Conservation (phyloP, 2,888 invertebrate species). For the Sphaeridia pumilis region DNA sequence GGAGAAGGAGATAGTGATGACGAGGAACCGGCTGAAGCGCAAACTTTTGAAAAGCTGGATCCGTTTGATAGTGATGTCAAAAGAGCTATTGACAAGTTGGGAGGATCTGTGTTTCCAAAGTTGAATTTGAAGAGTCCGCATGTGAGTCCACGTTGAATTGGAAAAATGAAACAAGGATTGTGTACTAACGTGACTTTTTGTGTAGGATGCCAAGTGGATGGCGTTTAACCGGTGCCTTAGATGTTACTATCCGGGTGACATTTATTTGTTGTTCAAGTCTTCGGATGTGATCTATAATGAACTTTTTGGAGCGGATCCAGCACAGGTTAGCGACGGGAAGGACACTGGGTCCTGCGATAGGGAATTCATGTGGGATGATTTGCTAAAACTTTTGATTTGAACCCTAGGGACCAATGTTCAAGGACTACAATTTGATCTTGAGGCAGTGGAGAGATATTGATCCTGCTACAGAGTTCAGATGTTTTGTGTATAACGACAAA, state of each 20-base stretch:
- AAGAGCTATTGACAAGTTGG: slow-evolving; percentile 43
- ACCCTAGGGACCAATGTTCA: too few relatives aligned
- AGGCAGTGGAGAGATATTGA: slow-evolving; percentile 49
- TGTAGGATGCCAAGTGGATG: slow-evolving; percentile 51
- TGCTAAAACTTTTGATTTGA: too few relatives aligned
- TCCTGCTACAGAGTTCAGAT: slow-evolving; percentile 50
- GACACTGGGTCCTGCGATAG: too few relatives aligned
- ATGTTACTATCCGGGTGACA: slow-evolving; percentile 47
- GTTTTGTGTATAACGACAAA: slow-evolving; percentile 47
- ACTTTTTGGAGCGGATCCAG: not conserved
- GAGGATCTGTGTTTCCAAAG: slow-evolving; percentile 50
- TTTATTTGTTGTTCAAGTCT: slow-evolving; percentile 50
- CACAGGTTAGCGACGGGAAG: too few relatives aligned
- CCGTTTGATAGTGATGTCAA: slow-evolving; percentile 45
- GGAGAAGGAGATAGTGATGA: slow-evolving; percentile 2
- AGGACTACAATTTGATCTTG: slow-evolving; percentile 44
- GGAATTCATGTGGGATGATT: too few relatives aligned
- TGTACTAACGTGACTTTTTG: too few relatives aligned
- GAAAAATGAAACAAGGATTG: too few relatives aligned
- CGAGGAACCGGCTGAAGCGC: slow-evolving; percentile 8
- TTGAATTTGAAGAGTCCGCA: slow-evolving; percentile 52
- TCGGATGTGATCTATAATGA: slow-evolving; percentile 47
- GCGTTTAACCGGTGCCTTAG: slow-evolving; percentile 47
- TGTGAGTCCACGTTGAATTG: slow-evolving; percentile 35
- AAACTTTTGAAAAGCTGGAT: slow-evolving; percentile 40